These are phyloP conservation scores for Haemorhous mexicanus DNA, from an alignment of 2,113 vertebrate genomes.

Conservation along the genomic window DNA sequence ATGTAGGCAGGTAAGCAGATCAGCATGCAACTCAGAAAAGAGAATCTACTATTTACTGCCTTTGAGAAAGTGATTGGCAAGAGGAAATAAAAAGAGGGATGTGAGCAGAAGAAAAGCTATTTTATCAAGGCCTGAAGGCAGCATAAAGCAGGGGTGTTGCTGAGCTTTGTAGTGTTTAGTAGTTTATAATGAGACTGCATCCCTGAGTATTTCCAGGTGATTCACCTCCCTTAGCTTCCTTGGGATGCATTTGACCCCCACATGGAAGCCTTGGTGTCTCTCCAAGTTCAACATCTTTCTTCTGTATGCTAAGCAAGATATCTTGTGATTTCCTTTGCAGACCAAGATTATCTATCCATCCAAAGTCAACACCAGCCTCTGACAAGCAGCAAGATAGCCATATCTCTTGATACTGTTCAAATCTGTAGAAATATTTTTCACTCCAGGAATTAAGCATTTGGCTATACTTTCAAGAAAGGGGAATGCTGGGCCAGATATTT, in stretches of 20 bases:
- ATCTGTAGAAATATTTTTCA: background rate
- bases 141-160: background rate
- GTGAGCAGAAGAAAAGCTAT: background rate
- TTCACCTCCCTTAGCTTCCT: background rate
- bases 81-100: background rate
- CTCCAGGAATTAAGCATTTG: background rate
- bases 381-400: background rate
- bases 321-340: background rate
- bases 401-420: background rate
- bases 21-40: background rate
- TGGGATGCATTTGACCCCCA: background rate
- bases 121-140: background rate
- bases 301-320: background rate
- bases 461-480: background rate
- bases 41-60: background rate
- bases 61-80: background rate
- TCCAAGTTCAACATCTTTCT: background rate
- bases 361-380: background rate
- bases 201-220: background rate
- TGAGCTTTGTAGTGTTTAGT: background rate
- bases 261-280: background rate
- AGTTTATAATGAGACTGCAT: background rate
- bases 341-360: background rate
- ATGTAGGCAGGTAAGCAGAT: background rate
- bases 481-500: background rate